A percentile compares a stretch with the other conserved stretches of the same genome.
phyloP scores from a whole-genome alignment of 2,797 vertebrate species.

The Uromys caudimaculatus region DNA sequence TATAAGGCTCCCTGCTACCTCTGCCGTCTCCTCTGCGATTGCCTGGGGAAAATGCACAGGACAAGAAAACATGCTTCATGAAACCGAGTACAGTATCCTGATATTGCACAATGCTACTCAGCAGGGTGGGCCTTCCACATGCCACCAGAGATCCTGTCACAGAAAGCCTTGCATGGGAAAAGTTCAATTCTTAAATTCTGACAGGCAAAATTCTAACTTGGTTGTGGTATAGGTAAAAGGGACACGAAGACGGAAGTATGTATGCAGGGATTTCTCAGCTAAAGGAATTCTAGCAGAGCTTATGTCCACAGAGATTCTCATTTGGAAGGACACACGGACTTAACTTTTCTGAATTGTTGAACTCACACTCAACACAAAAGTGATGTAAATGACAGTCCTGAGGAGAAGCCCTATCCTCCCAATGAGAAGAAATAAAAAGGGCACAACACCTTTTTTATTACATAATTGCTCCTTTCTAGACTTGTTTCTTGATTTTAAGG shows the following conservation, averaged over 20 bases:
- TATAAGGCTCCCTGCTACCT: neutral
- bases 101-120: neutral
- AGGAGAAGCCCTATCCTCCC: neutral
- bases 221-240: neutral
- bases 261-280: no score
- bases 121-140: neutral
- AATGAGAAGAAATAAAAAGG: neutral
- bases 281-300: neutral
- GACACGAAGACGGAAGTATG: neutral
- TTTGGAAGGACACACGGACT: neutral
- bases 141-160: neutral
- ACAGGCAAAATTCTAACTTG: neutral
- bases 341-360: neutral
- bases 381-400: neutral
- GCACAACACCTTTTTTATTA: neutral
- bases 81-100: no score
- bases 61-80: neutral
- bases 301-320: neutral
- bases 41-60: neutral
- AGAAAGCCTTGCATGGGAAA: neutral
- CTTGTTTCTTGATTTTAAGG: neutral
- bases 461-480: neutral
- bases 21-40: neutral
- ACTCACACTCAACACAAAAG: neutral
- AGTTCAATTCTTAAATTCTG: neutral